Evolutionary conservation across 1,140 invertebrate genomes (phyloP), one percentile per base, ranked within the genome.

Genomic region (Calliphora vicina): DNA sequence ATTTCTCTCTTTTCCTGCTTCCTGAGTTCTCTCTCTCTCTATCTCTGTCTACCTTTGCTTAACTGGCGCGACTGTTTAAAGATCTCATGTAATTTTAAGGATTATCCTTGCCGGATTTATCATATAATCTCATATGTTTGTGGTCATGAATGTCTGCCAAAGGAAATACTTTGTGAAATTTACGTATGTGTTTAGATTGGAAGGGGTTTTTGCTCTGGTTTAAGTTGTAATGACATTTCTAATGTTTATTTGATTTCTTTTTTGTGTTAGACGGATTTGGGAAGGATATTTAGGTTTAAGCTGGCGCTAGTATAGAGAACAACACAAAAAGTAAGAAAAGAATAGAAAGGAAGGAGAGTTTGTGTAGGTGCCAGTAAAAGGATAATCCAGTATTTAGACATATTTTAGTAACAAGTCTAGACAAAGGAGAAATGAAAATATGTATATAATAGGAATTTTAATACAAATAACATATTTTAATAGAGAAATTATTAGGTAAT

Each of bases 341-440:
- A 42, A 35, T 35, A 15, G 13, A 35, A 42, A 43, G 45, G 82
- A 82, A 13, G 45, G 17, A 50, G 17, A 50, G 35, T 2, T 35
- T 35, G 35, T 35, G 35, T 35, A 35, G 35, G 35, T 35, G 35
- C 45, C 12, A 50, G 82, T 78, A 76, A 35, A 74, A 82, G 88
- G 88, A 89, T 89, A 87, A 89, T 89, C 88, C 85, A 57, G 85
- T 85, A 87, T 89, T 89, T 89, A 87, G 86, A 86, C 88, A 57
- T 50, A 81, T 85, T 86, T 88, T 87, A 87, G 87, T 89, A 84
- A 89, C 88, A 88, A 87, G 88, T 89, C 88, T 89, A 89, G 88
- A 89, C 88, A 89, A 89, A 86, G 84, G 85, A 73, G n/a, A n/a
- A n/a, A 50, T 50, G 45, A 50, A 50, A n/a, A n/a, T n/a, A 8